phyloP scores from a whole-genome alignment of 2,888 invertebrate genomes.

The Aphelenchoides bicaudatus region DNA sequence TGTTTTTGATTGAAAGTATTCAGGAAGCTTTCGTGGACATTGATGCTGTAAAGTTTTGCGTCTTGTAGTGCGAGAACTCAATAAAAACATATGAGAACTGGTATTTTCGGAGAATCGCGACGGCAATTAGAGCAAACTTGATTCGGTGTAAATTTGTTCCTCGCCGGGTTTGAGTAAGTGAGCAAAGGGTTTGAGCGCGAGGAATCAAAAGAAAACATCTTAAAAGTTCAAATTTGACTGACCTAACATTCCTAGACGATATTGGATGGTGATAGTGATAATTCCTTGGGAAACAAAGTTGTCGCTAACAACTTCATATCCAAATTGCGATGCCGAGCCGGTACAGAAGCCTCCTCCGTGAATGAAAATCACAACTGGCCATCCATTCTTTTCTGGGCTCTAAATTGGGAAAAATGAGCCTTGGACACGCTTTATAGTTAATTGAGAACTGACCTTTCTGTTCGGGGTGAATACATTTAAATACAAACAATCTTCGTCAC shows the following conservation, averaged over 20 bases:
- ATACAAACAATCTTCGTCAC: slow-evolving; percentile 83
- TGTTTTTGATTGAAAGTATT: no score
- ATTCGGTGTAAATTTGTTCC: neutral
- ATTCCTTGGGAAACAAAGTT: slow-evolving; percentile 70
- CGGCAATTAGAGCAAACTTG: neutral
- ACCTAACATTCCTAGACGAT: slow-evolving; percentile 83
- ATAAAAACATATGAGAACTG: no score
- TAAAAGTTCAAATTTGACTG: neutral
- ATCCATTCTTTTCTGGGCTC: slow-evolving; percentile 3
- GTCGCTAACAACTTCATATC: slow-evolving; percentile 36
- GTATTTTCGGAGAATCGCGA: no score
- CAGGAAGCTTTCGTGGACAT: no score
- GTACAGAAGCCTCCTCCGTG: slow-evolving; percentile 87
- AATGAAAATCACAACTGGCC: slow-evolving; percentile 71
- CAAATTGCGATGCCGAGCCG: slow-evolving; percentile 65
- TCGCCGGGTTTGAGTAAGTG: no score
- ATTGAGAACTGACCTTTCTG: no score
- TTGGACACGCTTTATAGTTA: no score
- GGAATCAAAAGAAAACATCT: neutral
- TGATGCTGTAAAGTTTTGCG: no score
- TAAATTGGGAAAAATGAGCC: neutral
- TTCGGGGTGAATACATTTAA: slow-evolving; percentile 81
- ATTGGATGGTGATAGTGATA: slow-evolving; percentile 86
- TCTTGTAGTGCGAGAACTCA: slow-evolving; percentile 9
- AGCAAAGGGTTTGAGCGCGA: neutral